These are phyloP conservation scores for Phalanger gymnotis DNA, from an alignment of 2,797 vertebrate species.

Conservation along the genomic window DNA sequence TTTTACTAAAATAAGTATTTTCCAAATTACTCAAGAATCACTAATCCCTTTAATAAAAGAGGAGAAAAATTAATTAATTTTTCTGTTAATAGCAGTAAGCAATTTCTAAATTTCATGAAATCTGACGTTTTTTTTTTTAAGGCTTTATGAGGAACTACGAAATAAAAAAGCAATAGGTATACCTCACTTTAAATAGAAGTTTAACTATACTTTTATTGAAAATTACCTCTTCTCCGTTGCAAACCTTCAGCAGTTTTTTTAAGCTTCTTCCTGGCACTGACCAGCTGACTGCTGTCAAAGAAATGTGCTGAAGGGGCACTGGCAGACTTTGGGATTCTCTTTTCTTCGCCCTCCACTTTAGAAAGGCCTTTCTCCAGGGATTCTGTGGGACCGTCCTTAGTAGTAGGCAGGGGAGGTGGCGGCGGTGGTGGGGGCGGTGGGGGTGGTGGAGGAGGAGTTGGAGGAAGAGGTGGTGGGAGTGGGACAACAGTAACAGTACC, in stretches of 20 bases:
- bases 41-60: not conserved
- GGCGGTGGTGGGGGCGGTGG: conserved; percentile 84
- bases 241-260: conserved; percentile 93
- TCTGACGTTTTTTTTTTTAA: not conserved
- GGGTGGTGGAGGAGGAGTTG: conserved; percentile 82
- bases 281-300: conserved; percentile 96
- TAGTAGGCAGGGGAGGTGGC: conserved; percentile 86
- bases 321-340: conserved; percentile 84
- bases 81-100: not conserved
- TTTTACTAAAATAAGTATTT: not conserved
- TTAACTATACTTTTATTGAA: not conserved
- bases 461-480: conserved; percentile 78
- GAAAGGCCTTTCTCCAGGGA: conserved; percentile 80
- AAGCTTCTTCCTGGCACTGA: conserved; percentile 95
- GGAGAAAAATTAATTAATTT: too few species aligned
- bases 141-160: conserved; percentile 16
- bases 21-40: conserved; percentile 17
- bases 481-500: conserved; percentile 69
- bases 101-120: conserved; percentile 7
- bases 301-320: conserved; percentile 91
- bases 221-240: conserved; percentile 93
- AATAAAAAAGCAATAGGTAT: not conserved
- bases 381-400: conserved; percentile 83
- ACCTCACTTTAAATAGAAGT: not conserved
- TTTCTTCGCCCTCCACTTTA: conserved; percentile 81